These are phyloP conservation scores for Scylla paramamosain DNA, from an alignment of 1,140 invertebrate species.

Conservation along the genomic window DNA sequence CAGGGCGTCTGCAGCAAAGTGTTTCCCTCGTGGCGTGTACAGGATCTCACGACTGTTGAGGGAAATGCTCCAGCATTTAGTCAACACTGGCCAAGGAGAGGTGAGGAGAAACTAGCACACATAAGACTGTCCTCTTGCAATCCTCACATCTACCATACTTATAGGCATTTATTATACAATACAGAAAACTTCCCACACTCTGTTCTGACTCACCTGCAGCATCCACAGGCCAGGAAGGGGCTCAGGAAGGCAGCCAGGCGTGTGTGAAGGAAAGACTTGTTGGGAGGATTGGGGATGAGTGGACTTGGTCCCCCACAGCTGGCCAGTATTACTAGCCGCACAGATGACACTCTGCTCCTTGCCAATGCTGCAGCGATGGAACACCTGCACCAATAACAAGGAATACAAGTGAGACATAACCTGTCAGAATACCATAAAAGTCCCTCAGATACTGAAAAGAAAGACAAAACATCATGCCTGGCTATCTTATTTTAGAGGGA, in stretches of 20 bases:
- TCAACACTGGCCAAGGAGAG: too few species aligned
- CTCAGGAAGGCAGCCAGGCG: conserved; percentile 80
- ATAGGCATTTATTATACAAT: too few species aligned
- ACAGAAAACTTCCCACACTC: too few species aligned
- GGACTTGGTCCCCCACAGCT: conserved; percentile 88
- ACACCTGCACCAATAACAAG: conserved; percentile 81
- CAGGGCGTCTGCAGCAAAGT: conserved; percentile 67
- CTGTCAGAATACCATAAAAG: too few species aligned
- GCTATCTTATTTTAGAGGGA: too few species aligned
- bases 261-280: conserved; percentile 80
- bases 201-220: conserved; percentile 74
- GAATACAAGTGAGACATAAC: too few species aligned
- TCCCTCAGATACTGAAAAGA: too few species aligned
- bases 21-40: conserved; percentile 77
- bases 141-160: too few species aligned
- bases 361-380: conserved; percentile 86
- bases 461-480: too few species aligned
- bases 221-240: conserved; percentile 80
- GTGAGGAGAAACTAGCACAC: too few species aligned
- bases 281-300: conserved; percentile 84
- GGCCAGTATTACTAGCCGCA: conserved; percentile 86
- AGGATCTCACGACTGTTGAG: conserved; percentile 73
- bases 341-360: conserved; percentile 83
- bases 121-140: too few species aligned
- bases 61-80: neutral